These are phyloP conservation scores for Matsumurasca onukii DNA, from an alignment of 1,140 invertebrate species.

Conservation along the genomic window DNA sequence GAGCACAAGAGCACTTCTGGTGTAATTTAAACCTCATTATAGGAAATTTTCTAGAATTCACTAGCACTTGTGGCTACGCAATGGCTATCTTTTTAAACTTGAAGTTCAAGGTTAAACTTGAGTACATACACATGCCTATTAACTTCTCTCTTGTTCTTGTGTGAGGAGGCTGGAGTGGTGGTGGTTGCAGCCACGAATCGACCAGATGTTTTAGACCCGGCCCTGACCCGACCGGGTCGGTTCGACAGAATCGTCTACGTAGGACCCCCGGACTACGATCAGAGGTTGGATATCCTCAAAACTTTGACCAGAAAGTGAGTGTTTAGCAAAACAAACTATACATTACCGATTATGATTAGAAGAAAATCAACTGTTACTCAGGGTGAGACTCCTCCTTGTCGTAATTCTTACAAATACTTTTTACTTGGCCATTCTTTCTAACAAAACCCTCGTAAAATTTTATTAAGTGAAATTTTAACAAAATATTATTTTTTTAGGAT, in stretches of 20 bases:
- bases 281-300: constrained; percentile 60
- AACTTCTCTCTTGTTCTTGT: not conserved
- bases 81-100: no score
- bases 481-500: constrained; percentile 48
- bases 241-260: constrained; percentile 76
- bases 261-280: constrained; percentile 64
- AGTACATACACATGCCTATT: no score
- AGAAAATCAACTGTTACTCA: not conserved
- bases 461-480: not conserved
- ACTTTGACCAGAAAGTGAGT: constrained; percentile 53
- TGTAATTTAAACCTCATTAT: no score
- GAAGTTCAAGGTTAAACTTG: no score
- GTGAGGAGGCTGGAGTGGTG: constrained; percentile 51
- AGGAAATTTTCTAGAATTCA: no score
- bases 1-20: no score
- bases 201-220: constrained; percentile 76
- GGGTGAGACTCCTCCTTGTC: not conserved
- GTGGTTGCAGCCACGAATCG: constrained; percentile 77
- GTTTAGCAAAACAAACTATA: not conserved
- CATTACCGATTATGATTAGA: not conserved
- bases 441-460: not conserved
- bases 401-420: not conserved
- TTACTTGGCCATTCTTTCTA: not conserved
- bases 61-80: not conserved
- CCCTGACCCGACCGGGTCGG: constrained; percentile 72